Base-by-base conservation (phyloP, 2,888 invertebrate genomes). In the Ophioninae sp. region DNA sequence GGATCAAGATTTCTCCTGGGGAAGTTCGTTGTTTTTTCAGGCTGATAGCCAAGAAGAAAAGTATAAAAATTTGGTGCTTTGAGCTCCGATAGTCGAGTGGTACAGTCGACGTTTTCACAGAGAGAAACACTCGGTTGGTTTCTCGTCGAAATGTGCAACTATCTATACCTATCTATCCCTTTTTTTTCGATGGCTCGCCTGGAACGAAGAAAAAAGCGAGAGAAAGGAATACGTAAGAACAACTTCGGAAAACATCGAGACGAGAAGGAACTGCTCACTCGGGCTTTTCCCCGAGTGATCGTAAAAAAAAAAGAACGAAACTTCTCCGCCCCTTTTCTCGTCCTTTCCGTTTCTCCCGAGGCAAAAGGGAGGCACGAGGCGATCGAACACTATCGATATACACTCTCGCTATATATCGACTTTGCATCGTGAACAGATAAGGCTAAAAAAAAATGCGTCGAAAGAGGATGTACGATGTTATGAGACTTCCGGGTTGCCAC, bases 201-300 rank as follows among this genome's bases (percentile, higher is more conserved):
- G 59, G 44, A 23, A 71, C 56, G 39, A 39, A 56, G 61, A 69
- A 51, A 13, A 64, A 44, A 41, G 71, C 39, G 23, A 44, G 23
- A 20, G 17, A 59, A 68, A 9, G 39, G 6, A 30, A 67, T 9
- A 39, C n/a, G 6, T n/a, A 51, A 59, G 23, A 77, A 44, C 58
- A 78, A 51, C 13, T 69, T 59, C 13, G 63, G 6, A 13, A 20
- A 63, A 69, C 37, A 56, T 64, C 39, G 69, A 56, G 39, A 63
- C 37, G 44, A 30, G 58, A 63, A 82, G 69, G 8, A 9, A 77
- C 65, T 51, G 64, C 23, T 72, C 65, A 61, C 56, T 44, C 58
- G 64, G 51, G 23, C 71, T 67, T 82, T 71, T 71, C n/a, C 39
- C 65, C 13, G 30, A 79, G 79, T 71, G 65, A 79, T 79, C 71